Percentiles rank a stretch among this genome's conserved stretches.
phyloP scores from a whole-genome alignment of 1,140 invertebrate genomes.

The Diabrotica undecimpunctata region DNA sequence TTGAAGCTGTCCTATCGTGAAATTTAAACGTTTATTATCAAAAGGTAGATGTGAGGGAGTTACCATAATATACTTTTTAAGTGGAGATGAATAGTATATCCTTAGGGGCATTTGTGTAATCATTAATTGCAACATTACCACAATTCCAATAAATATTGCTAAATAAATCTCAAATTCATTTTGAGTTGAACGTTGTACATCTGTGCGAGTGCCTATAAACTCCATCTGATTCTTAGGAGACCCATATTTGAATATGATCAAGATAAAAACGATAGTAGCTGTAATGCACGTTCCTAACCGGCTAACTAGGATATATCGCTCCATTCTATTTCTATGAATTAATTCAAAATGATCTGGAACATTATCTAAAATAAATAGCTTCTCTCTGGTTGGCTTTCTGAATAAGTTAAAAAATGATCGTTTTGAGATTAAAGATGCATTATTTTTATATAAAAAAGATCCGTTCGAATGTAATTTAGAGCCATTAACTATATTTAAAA shows the following conservation, averaged over 20 bases:
- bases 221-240: slow-evolving; percentile 3
- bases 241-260: slow-evolving; percentile 9
- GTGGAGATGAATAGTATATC: slow-evolving; percentile 31
- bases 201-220: neutral
- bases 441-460: too few species aligned
- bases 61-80: slow-evolving; percentile 32
- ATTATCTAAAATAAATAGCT: slow-evolving; percentile 33
- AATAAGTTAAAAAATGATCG: slow-evolving; percentile 23
- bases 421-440: neutral
- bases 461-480: neutral
- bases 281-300: slow-evolving; percentile 27
- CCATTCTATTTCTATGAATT: slow-evolving; percentile 39
- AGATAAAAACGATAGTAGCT: slow-evolving; percentile 16
- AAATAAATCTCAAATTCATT: slow-evolving; percentile 28
- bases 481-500: neutral
- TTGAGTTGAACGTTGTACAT: slow-evolving; percentile 8
- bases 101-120: slow-evolving; percentile 32
- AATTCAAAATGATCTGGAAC: slow-evolving; percentile 35
- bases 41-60: slow-evolving; percentile 31
- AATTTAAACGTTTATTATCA: slow-evolving; percentile 21
- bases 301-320: slow-evolving; percentile 27
- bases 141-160: slow-evolving; percentile 20
- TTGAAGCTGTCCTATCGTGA: slow-evolving; percentile 26
- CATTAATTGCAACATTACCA: slow-evolving; percentile 27
- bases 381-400: slow-evolving; percentile 23